Evolutionary conservation across 23 tunicate genomes (phyloP).

Genomic region (Aplidium turbinatum): DNA sequence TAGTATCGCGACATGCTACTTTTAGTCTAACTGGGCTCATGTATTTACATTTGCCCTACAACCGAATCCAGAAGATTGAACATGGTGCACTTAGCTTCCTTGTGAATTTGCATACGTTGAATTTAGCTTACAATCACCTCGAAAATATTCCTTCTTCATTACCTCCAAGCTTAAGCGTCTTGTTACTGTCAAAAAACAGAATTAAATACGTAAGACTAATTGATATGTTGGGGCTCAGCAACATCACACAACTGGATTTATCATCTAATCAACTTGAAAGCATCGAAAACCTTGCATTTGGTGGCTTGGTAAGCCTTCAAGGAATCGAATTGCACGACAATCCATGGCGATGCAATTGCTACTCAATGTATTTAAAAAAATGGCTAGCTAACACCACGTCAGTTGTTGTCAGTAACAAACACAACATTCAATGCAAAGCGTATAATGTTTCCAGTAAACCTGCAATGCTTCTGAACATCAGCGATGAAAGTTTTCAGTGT

Average conservation of each 20-base stretch:
- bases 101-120: conserved; percentile 5
- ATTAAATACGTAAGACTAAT: not conserved
- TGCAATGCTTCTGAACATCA: too few relatives aligned
- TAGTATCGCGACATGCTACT: not conserved
- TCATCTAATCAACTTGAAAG: conserved; percentile 56
- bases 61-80: conserved; percentile 18
- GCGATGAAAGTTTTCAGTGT: too few relatives aligned
- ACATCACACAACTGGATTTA: conserved; percentile 34
- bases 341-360: conserved; percentile 89
- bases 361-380: conserved; percentile 55
- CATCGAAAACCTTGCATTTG: conserved; percentile 50
- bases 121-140: conserved; percentile 15
- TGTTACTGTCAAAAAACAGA: conserved; percentile 20
- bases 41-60: conserved; percentile 30
- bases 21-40: conserved; percentile 8
- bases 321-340: conserved; percentile 59
- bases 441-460: too few relatives aligned
- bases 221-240: not conserved
- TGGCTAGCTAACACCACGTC: conserved; percentile 45
- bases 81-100: conserved; percentile 3
- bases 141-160: conserved; percentile 7
- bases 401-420: conserved; percentile 26
- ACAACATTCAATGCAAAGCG: conserved; percentile 57
- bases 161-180: conserved; percentile 1
- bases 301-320: conserved; percentile 14